phyloP scores from a whole-genome alignment of 2,888 invertebrate species.

The Augochlorella aurata region DNA sequence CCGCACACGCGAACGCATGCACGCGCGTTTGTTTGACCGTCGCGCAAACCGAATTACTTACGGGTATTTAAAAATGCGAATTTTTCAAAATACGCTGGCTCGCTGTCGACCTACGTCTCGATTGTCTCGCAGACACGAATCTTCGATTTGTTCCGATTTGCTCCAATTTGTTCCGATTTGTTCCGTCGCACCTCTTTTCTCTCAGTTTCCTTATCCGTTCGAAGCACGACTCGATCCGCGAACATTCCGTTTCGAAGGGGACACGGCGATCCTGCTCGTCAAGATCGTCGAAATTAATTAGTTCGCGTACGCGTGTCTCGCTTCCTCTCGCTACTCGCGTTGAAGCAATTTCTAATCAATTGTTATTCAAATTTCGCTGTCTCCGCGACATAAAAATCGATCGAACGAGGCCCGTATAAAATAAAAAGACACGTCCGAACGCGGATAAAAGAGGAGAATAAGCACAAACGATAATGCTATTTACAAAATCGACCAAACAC shows the following conservation, averaged over 20 bases:
- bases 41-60: not conserved
- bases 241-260: not conserved
- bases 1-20: not conserved
- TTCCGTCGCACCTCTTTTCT: too few relatives aligned
- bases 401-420: not conserved
- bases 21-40: not conserved
- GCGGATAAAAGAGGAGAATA: not conserved
- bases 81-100: not conserved
- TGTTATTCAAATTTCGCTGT: not conserved
- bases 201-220: not conserved
- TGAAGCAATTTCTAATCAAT: not conserved
- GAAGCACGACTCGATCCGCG: not conserved
- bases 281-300: not conserved
- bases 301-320: too few relatives aligned
- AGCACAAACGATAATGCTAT: conserved; percentile 3
- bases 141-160: too few relatives aligned
- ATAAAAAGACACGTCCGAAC: not conserved
- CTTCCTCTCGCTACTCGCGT: not conserved
- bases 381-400: not conserved
- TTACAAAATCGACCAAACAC: conserved; percentile 3
- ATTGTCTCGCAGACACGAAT: not conserved
- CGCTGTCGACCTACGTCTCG: not conserved
- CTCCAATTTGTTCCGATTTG: not conserved
- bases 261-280: not conserved
- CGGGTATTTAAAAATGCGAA: not conserved